A percentile compares a stretch with the other conserved stretches of the same genome.
Evolutionary conservation across 2,797 vertebrate species (phyloP).

Genomic region (Sorex maritimensis): DNA sequence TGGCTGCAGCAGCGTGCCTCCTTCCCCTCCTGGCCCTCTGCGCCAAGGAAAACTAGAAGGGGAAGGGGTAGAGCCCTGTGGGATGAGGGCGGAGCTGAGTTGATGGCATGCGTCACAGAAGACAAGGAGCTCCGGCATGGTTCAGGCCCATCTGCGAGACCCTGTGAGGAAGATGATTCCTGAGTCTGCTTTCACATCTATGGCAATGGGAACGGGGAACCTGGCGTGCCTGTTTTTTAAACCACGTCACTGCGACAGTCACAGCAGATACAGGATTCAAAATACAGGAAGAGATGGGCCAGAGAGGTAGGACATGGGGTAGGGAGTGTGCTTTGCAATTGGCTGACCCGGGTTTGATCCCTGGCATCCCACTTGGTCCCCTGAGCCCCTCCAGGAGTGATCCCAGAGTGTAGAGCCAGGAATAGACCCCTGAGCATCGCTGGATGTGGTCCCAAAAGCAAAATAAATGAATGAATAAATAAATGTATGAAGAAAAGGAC

Average conservation of each 20-base stretch:
- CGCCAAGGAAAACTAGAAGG: neutral
- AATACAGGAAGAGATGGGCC: neutral
- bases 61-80: neutral
- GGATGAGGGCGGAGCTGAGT: neutral
- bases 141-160: conserved; percentile 2
- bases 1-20: neutral
- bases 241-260: neutral
- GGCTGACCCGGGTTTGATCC: no score
- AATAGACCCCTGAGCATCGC: no score
- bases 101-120: neutral
- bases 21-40: conserved; percentile 10
- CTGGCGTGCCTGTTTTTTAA: neutral
- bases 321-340: no score
- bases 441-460: no score
- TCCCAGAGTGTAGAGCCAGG: no score
- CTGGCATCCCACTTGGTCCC: no score
- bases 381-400: no score
- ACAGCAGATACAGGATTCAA: conserved; percentile 5
- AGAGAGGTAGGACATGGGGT: no score
- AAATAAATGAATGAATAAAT: no score
- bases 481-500: no score
- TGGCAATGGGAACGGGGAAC: conserved; percentile 15
- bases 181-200: neutral
- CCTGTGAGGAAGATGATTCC: conserved; percentile 37
- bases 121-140: neutral